Evolutionary conservation across 2,113 vertebrate species (phyloP).

Genomic region (Hemiscyllium ocellatum): DNA sequence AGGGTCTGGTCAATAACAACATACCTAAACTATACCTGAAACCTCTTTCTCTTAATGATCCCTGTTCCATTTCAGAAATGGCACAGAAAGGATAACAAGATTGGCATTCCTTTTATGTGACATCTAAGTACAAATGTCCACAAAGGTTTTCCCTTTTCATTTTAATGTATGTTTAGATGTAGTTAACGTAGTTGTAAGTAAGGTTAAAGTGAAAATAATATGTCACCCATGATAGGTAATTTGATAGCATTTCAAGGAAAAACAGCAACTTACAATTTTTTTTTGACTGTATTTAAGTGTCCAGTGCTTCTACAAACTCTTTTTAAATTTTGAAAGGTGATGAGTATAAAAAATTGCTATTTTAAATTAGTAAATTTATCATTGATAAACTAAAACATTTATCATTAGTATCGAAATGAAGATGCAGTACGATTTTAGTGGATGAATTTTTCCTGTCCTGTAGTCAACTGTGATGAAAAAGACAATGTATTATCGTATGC

Average conservation of each 20-base stretch:
- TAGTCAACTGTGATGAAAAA: constrained; percentile 79
- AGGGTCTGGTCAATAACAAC: no score
- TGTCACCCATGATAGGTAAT: background rate
- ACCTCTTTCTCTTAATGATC: background rate
- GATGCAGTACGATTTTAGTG: background rate
- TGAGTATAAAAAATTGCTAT: background rate
- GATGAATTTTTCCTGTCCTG: background rate
- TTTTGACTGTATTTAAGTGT: background rate
- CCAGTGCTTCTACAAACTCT: background rate
- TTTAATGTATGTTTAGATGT: background rate
- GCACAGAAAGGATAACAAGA: background rate
- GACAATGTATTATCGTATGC: constrained; percentile 85
- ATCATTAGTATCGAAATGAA: background rate
- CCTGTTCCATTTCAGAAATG: background rate
- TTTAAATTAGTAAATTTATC: background rate
- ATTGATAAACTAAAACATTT: no score
- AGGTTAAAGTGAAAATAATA: background rate
- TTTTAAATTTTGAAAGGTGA: background rate
- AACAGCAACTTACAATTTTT: background rate
- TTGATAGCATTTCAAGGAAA: background rate
- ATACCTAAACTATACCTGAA: background rate
- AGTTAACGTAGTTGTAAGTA: background rate
- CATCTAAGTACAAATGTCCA: background rate
- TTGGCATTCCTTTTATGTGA: background rate
- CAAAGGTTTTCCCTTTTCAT: background rate